phyloP scores from a whole-genome alignment of 2,888 invertebrate species.

The Temnothorax unifasciatus region DNA sequence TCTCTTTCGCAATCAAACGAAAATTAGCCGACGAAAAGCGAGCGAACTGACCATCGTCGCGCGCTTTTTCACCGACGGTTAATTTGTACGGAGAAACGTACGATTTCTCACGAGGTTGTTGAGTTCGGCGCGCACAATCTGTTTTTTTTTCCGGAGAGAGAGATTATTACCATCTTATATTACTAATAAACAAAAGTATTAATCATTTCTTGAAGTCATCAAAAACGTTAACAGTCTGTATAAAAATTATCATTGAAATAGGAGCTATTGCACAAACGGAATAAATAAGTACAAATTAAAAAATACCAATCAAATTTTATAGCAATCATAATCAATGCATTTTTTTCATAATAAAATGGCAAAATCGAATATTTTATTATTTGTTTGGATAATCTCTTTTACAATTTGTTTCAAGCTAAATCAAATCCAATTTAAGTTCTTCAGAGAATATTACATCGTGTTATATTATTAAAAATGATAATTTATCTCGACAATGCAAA shows the following conservation, averaged over 20 bases:
- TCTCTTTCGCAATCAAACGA: slow-evolving; percentile 78
- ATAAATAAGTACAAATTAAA: neutral
- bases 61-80: slow-evolving; percentile 60
- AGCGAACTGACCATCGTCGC: slow-evolving; percentile 29
- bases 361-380: neutral
- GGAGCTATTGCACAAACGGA: neutral
- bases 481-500: neutral
- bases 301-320: neutral
- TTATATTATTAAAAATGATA: slow-evolving; percentile 8
- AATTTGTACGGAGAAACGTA: slow-evolving; percentile 62
- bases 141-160: neutral
- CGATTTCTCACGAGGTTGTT: slow-evolving; percentile 25
- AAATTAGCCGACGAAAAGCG: slow-evolving; percentile 77
- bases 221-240: neutral
- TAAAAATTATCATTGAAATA: neutral
- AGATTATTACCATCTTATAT: neutral
- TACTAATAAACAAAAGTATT: neutral
- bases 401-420: neutral
- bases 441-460: neutral
- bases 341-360: neutral
- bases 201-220: neutral
- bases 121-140: neutral
- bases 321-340: neutral
- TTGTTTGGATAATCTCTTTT: neutral
- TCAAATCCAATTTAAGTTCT: neutral